Conservation (phyloP, 35 echinoderm and acorn worm genomes). For the Lytechinus pictus region DNA sequence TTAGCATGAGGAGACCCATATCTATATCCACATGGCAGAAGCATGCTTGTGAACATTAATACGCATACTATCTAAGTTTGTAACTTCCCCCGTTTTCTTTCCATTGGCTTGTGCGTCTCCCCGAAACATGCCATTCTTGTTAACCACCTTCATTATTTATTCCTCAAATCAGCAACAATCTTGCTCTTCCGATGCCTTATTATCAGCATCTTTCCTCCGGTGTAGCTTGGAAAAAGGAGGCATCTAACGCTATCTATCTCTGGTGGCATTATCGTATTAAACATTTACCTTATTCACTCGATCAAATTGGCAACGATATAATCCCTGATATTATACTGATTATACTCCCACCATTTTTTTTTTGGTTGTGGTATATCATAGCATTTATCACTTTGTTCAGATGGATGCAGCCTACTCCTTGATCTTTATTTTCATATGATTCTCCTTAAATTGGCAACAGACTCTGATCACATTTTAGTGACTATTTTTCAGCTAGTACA, state of each 20-base stretch:
- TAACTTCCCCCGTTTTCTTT: neutral
- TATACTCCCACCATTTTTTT: neutral
- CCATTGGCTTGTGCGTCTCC: neutral
- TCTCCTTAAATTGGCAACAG: neutral
- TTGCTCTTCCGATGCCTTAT: neutral
- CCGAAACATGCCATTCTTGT: neutral
- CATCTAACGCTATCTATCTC: neutral
- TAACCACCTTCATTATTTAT: slow-evolving; percentile 19
- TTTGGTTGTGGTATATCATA: neutral
- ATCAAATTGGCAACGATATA: neutral
- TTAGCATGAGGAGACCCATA: neutral
- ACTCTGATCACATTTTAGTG: neutral
- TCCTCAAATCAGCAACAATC: slow-evolving; percentile 35
- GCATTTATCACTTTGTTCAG: neutral
- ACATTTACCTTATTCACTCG: neutral
- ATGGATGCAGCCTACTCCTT: slow-evolving; percentile 1
- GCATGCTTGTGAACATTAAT: slow-evolving; percentile 27
- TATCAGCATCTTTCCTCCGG: neutral
- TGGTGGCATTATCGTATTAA: neutral
- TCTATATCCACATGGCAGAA: neutral
- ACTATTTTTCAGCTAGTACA: neutral
- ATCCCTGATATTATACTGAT: neutral
- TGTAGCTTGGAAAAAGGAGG: neutral
- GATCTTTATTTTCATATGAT: too few species aligned
- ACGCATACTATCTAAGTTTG: neutral